Percentiles rank a stretch among this genome's conserved stretches.
Evolutionary conservation across 2,888 invertebrate genomes (phyloP).

Genomic region (Mallateleia sp.): DNA sequence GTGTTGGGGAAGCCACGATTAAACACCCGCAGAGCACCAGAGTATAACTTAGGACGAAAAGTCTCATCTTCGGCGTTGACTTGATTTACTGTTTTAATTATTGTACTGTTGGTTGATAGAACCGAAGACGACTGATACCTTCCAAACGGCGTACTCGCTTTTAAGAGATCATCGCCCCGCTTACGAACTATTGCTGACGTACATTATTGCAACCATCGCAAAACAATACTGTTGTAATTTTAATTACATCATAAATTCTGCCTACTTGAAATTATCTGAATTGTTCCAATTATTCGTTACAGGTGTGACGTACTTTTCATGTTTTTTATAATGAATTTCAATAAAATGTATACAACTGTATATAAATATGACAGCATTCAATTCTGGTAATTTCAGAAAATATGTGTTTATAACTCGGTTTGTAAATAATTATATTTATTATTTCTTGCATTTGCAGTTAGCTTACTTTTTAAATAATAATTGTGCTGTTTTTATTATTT

Average conservation of each 20-base stretch:
- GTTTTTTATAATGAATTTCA: no score
- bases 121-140: slow-evolving; percentile 64
- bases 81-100: background rate
- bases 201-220: slow-evolving; percentile 67
- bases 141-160: slow-evolving; percentile 39
- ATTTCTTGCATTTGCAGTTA: no score
- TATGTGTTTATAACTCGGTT: no score
- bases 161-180: slow-evolving; percentile 62
- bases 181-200: slow-evolving; percentile 68
- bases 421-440: no score
- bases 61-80: slow-evolving; percentile 48
- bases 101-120: slow-evolving; percentile 47
- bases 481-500: no score
- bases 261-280: slow-evolving; percentile 51
- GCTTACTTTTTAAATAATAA: no score
- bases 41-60: slow-evolving; percentile 31
- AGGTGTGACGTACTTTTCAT: no score
- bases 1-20: slow-evolving; percentile 21
- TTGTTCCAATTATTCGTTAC: slow-evolving; percentile 58
- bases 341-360: no score
- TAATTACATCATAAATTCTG: slow-evolving; percentile 66
- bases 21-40: slow-evolving; percentile 26
- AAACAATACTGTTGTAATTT: slow-evolving; percentile 73
- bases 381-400: no score
- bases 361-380: no score